Base-by-base conservation (phyloP, 2,113 vertebrate species). In the Tretioscincus oriximinensis region DNA sequence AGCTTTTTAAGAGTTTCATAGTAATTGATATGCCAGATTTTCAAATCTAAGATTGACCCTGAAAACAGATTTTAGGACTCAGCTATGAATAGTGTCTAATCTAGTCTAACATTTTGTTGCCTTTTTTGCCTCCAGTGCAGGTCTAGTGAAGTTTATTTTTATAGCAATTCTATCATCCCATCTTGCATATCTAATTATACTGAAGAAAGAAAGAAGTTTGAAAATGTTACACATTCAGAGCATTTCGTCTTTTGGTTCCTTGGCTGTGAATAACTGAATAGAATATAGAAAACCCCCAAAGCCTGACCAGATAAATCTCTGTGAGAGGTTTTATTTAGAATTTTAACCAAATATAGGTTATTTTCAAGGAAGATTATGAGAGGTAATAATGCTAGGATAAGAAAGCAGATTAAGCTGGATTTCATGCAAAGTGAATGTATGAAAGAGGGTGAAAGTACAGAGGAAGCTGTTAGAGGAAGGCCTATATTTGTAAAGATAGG, bases 371-470 rank as follows among this genome's bases (percentile, higher is more conserved):
- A 76, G 73, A 76, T 81, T 76, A 49, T 60, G 26, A 29, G 24
- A 69, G 51, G 51, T 81, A 80, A 80, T 60, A 72, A 72, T 29
- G 64, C 54, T 64, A 28, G n/a, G 61, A 29, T 49, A 69, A 81
- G 51, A 76, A 76, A 61, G 20, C 12, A 49, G 73, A 61, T 76
- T 82, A 76, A 45, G 11, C 11, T 70, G 41, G 73, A 70, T 76
- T 82, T 69, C 61, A 14, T 76, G 80, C 63, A 81, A 74, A 81
- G 29, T 76, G n/a, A 68, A 26, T 22, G 29, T 75, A 16, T 60
- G 51, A 70, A 24, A 75, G n/a, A 70, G 66, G 35, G 24, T 76
- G 41, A 63, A 41, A 47, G 35, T 45, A 61, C 22, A 35, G 22
- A 69, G 51, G 47, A 73, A 45, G 21, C 1, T 26, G 61, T 8